phyloP scores from a whole-genome alignment of 1,140 invertebrate species.

The Steinernema feltiae region DNA sequence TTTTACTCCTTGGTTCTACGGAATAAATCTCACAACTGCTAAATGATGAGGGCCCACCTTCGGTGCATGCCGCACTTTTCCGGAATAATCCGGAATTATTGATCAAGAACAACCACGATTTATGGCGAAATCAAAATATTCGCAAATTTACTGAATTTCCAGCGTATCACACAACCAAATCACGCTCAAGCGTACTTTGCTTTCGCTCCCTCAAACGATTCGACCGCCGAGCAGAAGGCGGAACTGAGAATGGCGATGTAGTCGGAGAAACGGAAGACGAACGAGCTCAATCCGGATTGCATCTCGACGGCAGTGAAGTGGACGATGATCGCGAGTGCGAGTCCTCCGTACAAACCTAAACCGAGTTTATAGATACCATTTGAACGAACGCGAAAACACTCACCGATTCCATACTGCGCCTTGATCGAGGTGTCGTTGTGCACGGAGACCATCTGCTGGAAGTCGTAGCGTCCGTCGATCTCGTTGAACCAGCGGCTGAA shows the following conservation, averaged over 20 bases:
- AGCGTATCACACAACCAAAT: too few species aligned
- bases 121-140: too few species aligned
- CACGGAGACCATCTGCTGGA: not conserved
- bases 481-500: conserved; percentile 8
- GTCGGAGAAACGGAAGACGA: conserved; percentile 6
- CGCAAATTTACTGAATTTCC: too few species aligned
- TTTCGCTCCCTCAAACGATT: not conserved
- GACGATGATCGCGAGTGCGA: not conserved
- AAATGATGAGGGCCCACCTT: too few species aligned
- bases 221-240: not conserved
- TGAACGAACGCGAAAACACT: not conserved
- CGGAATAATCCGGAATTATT: too few species aligned
- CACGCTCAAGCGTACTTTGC: not conserved
- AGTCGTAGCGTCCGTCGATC: conserved; percentile 8
- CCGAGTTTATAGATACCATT: not conserved
- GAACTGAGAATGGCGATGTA: conserved; percentile 1
- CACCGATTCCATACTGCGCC: not conserved
- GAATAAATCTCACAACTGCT: too few species aligned
- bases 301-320: not conserved
- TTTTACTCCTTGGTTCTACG: too few species aligned
- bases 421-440: not conserved
- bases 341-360: not conserved
- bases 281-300: not conserved
- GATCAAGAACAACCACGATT: too few species aligned
- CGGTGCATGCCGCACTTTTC: too few species aligned